phyloP scores from a whole-genome alignment of 2,113 vertebrate species.

The Proteles cristata region DNA sequence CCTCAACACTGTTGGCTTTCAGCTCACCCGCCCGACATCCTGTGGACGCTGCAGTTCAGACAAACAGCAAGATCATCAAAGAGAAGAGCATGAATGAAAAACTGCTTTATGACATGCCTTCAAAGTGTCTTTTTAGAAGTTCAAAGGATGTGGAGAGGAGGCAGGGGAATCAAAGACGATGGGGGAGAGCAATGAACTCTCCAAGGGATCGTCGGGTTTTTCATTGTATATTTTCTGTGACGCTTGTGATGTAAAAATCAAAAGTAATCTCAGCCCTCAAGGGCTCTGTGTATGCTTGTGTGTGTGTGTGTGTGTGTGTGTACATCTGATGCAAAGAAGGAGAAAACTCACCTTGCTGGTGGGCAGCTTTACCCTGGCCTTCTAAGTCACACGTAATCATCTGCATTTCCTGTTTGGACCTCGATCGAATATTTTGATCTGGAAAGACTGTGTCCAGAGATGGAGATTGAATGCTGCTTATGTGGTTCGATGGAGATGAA shows the following conservation, averaged over 20 bases:
- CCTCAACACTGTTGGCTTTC: conserved; percentile 64
- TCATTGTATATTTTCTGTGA: conserved; percentile 77
- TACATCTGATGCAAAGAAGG: not conserved
- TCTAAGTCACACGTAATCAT: conserved; percentile 32
- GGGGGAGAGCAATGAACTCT: conserved; percentile 64
- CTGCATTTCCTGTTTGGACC: conserved; percentile 70
- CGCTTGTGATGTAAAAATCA: conserved; percentile 70
- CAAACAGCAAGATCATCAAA: conserved; percentile 81
- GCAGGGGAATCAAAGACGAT: conserved; percentile 73
- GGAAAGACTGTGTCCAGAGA: conserved; percentile 57
- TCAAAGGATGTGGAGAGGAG: conserved; percentile 80
- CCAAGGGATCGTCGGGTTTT: conserved; percentile 68
- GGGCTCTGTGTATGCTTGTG: not conserved
- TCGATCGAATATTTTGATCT: conserved; percentile 60
- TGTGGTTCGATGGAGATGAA: conserved; percentile 73
- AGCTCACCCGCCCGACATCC: conserved; percentile 65
- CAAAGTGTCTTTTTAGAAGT: conserved; percentile 81
- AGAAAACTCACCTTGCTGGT: conserved; percentile 8
- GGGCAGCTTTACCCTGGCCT: not conserved
- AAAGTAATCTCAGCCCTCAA: conserved; percentile 53
- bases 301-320: not conserved
- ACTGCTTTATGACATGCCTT: conserved; percentile 81
- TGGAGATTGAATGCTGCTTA: conserved; percentile 62
- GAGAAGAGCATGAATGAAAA: conserved; percentile 78
- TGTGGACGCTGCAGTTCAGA: conserved; percentile 76